Percentiles rank a stretch among this genome's conserved stretches.
These are phyloP conservation scores for Anneissia japonica DNA, from an alignment of 35 echinoderm and acorn worm genomes.

Conservation along the genomic window DNA sequence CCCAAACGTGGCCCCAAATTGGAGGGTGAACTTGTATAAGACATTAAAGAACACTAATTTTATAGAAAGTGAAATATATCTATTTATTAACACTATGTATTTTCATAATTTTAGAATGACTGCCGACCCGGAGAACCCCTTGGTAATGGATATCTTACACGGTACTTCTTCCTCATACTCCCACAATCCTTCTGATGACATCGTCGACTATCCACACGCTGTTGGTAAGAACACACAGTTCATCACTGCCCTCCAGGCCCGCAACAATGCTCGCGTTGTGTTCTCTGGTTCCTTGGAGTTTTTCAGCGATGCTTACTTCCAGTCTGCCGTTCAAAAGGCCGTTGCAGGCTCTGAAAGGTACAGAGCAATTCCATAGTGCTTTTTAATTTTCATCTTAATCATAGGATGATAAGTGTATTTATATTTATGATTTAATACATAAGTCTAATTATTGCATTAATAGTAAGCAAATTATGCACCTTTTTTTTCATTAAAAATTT, in stretches of 20 bases:
- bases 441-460: too few relatives aligned
- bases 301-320: conserved; percentile 90
- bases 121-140: conserved; percentile 79
- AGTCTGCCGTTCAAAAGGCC: conserved; percentile 77
- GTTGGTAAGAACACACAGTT: conserved; percentile 92
- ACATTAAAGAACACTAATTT: too few relatives aligned
- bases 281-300: conserved; percentile 91
- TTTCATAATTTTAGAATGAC: conserved; percentile 73
- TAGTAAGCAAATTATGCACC: too few relatives aligned
- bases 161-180: conserved; percentile 79
- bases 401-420: too few relatives aligned
- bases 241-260: conserved; percentile 77
- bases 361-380: too few relatives aligned
- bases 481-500: too few relatives aligned
- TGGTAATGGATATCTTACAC: conserved; percentile 80
- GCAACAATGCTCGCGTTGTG: conserved; percentile 88
- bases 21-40: too few relatives aligned
- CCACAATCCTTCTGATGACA: conserved; percentile 58
- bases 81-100: too few relatives aligned
- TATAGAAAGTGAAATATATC: too few relatives aligned
- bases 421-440: too few relatives aligned
- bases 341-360: conserved; percentile 60
- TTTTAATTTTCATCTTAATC: too few relatives aligned
- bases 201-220: conserved; percentile 76
- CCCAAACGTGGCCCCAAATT: too few relatives aligned